phyloP scores from a whole-genome alignment of 2,797 vertebrate species.

The Chaetophractus vellerosus region DNA sequence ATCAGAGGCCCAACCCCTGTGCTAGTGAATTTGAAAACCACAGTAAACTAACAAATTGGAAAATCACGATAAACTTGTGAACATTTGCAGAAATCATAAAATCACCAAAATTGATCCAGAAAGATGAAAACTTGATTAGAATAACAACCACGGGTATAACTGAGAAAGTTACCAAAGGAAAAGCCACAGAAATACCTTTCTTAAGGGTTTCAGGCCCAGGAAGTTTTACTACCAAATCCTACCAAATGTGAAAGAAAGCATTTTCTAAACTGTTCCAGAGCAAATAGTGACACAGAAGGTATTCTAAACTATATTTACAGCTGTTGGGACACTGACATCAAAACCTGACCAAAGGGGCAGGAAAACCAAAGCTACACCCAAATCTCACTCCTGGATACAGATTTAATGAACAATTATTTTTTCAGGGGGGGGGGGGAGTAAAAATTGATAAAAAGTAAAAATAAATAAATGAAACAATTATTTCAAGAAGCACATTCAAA shows the following conservation, averaged over 20 bases:
- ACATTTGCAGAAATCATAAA: background rate
- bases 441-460: too few species aligned
- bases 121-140: background rate
- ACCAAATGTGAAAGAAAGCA: conserved; percentile 25
- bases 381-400: background rate
- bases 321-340: background rate
- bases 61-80: conserved; percentile 2
- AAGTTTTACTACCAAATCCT: background rate
- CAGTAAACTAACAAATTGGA: background rate
- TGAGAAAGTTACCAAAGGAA: background rate
- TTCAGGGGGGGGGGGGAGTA: too few species aligned
- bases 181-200: background rate
- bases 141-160: background rate
- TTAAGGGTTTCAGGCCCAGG: background rate
- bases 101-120: background rate
- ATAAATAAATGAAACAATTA: too few species aligned
- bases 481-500: background rate
- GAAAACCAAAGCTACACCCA: background rate
- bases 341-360: conserved; percentile 15
- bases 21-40: conserved; percentile 25
- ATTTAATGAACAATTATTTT: too few species aligned
- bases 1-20: background rate
- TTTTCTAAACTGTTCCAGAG: conserved; percentile 20
- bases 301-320: background rate
- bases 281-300: background rate